Percentiles rank a stretch among this genome's conserved stretches.
These are phyloP conservation scores for Neodon shergylaensis DNA, from an alignment of 2,113 vertebrate genomes.

Conservation along the genomic window DNA sequence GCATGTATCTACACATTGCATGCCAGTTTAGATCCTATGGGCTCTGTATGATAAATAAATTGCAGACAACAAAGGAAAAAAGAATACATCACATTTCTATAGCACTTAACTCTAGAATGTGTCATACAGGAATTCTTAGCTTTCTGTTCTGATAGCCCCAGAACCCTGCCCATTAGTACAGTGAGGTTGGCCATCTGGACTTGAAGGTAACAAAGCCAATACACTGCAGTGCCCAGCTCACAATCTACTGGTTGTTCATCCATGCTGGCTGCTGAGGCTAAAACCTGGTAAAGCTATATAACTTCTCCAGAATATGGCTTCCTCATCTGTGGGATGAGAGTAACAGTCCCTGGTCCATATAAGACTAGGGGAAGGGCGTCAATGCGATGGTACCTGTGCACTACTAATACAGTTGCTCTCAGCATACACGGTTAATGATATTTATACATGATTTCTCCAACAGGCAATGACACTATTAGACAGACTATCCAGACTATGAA, in stretches of 20 bases:
- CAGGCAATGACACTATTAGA: not conserved
- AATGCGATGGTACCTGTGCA: not conserved
- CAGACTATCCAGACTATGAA: not conserved
- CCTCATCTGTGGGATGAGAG: not conserved
- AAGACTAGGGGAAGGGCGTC: not conserved
- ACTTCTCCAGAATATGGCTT: not conserved
- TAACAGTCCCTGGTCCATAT: not conserved
- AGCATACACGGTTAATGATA: not conserved
- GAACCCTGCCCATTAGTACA: not conserved
- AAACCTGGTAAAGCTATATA: not conserved
- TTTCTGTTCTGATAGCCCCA: not conserved
- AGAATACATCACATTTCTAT: not conserved
- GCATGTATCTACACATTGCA: not conserved
- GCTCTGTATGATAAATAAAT: slow-evolving; percentile 30
- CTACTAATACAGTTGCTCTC: not conserved
- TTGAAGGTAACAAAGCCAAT: not conserved
- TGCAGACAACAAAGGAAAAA: slow-evolving; percentile 28
- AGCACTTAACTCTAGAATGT: slow-evolving; percentile 24
- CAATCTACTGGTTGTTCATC: not conserved
- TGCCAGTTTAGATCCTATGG: slow-evolving; percentile 33
- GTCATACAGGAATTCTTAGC: not conserved
- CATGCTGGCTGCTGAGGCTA: not conserved
- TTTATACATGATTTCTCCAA: not conserved
- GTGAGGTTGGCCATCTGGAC: not conserved
- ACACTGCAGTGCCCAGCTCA: not conserved